Evolutionary conservation across 1,140 invertebrate species (phyloP).

Genomic region (Protaetia brevitarsis): DNA sequence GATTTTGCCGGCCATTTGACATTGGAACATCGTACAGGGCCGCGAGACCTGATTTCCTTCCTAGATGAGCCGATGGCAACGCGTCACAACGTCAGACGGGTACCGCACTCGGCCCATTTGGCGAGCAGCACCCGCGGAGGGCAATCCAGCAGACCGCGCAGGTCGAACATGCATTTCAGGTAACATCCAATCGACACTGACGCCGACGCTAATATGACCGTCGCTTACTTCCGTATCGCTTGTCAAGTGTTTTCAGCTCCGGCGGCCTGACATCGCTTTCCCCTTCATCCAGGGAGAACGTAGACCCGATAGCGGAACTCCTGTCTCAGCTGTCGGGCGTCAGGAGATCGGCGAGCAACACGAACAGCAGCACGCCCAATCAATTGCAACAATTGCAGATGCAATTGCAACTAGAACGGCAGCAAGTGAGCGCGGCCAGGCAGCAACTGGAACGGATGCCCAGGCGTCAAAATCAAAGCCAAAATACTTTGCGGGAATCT

Average conservation of each 20-base stretch:
- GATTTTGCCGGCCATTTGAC: slow-evolving; percentile 96
- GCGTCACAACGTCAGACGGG: slow-evolving; percentile 71
- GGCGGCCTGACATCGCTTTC: slow-evolving; percentile 76
- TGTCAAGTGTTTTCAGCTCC: slow-evolving; percentile 57
- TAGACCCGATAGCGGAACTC: slow-evolving; percentile 93
- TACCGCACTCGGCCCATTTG: slow-evolving; percentile 77
- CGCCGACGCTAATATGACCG: not conserved
- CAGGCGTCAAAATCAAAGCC: slow-evolving; percentile 62
- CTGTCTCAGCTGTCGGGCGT: slow-evolving; percentile 90
- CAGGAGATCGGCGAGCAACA: slow-evolving; percentile 62
- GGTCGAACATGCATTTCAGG: slow-evolving; percentile 90
- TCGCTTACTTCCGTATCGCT: slow-evolving; percentile 30
- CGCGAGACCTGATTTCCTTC: slow-evolving; percentile 83
- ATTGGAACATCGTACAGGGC: slow-evolving; percentile 86
- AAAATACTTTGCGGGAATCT: slow-evolving; percentile 36
- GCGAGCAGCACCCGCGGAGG: slow-evolving; percentile 57
- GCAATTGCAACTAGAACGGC: slow-evolving; percentile 83
- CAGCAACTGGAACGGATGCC: slow-evolving; percentile 85
- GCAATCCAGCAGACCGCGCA: slow-evolving; percentile 59
- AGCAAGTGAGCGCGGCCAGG: slow-evolving; percentile 76
- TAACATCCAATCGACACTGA: slow-evolving; percentile 42
- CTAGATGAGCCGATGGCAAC: slow-evolving; percentile 77
- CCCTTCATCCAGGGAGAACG: slow-evolving; percentile 81
- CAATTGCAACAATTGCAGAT: slow-evolving; percentile 86
- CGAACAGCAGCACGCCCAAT: slow-evolving; percentile 61